Base-by-base conservation (phyloP, 2,888 invertebrate genomes). In the Xanthia togata region DNA sequence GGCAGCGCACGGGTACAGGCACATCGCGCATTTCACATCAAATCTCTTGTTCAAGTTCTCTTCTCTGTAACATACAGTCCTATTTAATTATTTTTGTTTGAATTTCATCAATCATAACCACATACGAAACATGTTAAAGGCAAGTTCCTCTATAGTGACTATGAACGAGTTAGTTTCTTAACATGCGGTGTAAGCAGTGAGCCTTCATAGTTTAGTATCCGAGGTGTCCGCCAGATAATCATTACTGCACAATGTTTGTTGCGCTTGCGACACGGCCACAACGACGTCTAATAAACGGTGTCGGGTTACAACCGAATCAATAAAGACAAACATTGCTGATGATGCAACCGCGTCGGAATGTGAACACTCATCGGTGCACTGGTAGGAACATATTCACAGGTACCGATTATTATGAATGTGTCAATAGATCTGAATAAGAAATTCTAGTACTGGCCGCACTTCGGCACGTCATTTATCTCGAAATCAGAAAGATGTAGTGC, bases 291-390 rank as follows among this genome's bases (percentile, higher is more conserved):
- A 26, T 31, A 47, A n/a, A 26, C 53, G 62, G 70, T 53, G 57
- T 73, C 57, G 2, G 68, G 53, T 57, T 73, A 68, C 73, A n/a
- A 60, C 23, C 50, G 23, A 70, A 74, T 69, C 47, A 50, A 73
- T 59, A 69, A 17, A 38, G 38, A 26, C 35, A 23, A 70, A 53
- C n/a, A 44, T 75, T n/a, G 17, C 17, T 47, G 35, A 23, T 69
- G 75, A 71, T 53, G 62, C 53, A 44, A 75, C 44, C 35, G 17
- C 55, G 44, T 63, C 31, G 62, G 71, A 63, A 72, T 63, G 72
- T 55, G 53, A n/a, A 9, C 23, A 31, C 26, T 17, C 4, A 47
- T 47, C 17, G 47, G 17, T 47, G 44, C 44, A 47, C 17, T 17
- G 12, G 47, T 47, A 47, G 17, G 47, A 47, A 47, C 5, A 47